Conservation (phyloP, 2,113 vertebrate genomes). For the Piprites chloris region DNA sequence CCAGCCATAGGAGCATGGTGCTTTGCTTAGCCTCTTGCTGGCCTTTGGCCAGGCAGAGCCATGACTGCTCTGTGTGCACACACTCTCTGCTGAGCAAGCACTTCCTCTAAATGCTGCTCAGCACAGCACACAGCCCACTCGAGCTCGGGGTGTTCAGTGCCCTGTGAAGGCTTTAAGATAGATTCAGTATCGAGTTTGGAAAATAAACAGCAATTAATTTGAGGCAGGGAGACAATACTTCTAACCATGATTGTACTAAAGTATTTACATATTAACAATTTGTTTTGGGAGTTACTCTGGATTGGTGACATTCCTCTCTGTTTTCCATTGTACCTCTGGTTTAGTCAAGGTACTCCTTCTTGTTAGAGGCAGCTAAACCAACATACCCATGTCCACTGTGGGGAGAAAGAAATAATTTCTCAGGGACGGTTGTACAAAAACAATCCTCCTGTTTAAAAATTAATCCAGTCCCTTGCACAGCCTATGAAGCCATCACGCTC, state of each 20-base stretch:
- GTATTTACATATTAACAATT: neutral
- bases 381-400: accelerated
- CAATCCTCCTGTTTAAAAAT: neutral
- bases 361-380: neutral
- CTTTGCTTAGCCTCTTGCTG: neutral
- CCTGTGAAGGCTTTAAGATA: neutral
- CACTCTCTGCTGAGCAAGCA: accelerated
- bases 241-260: neutral
- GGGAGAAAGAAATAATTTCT: neutral
- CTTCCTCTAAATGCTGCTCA: neutral
- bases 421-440: neutral
- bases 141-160: accelerated
- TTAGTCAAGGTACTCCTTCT: neutral
- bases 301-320: neutral
- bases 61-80: neutral
- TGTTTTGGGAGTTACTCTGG: neutral
- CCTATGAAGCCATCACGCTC: accelerated
- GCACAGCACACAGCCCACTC: accelerated
- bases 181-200: neutral
- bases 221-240: neutral
- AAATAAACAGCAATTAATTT: neutral
- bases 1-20: accelerated
- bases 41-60: neutral
- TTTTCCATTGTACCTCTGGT: neutral
- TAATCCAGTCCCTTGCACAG: accelerated